Base-by-base conservation (phyloP, 2,888 invertebrate genomes). In the Dorcus parallelipipedus region DNA sequence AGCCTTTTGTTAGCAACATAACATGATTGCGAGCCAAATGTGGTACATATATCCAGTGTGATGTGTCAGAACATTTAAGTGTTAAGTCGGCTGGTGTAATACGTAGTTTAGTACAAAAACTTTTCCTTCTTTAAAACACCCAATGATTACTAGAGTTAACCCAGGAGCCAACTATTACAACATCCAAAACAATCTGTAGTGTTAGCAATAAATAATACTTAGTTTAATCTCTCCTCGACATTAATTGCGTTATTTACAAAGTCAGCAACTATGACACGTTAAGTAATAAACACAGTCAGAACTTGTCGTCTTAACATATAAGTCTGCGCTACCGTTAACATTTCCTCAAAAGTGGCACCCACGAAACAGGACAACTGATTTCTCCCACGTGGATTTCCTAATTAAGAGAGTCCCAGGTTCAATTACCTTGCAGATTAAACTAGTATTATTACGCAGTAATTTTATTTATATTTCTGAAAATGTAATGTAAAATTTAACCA, bases 321-420 rank as follows among this genome's bases (percentile, higher is more conserved):
- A 42, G 26, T 38, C 17, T 20, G 33, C 10, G 17, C 41, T 40
- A 23, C 9, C 23, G 10, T 33, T 9, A 52, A 26, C 54, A 43
- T 59, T 55, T 61, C 54, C 40, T 48, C 47, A 56, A 61, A 61
- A 38, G 20, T 38, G 42, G 60, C 61, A 59, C 63, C 61, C 54
- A 63, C 61, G 49, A 40, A 49, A 41, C 53, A 59, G 40, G 50
- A 54, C 56, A 61, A 43, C 56, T 43, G 54, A 52, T 45, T 56
- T 53, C 61, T 55, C 63, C 63, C 59, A 63, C 63, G 58, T 59
- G 20, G 42, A 57, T 57, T 38, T 61, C 61, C 63, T 61, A 63
- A 57, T 60, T 60, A 56, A 54, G 47, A 51, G 33, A 49, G 38
- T 41, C 49, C 14, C 51, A 45, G 52, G 60, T 60, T 56, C 58